Conservation (phyloP, 1,140 invertebrate genomes). For the Mercenaria mercenaria region DNA sequence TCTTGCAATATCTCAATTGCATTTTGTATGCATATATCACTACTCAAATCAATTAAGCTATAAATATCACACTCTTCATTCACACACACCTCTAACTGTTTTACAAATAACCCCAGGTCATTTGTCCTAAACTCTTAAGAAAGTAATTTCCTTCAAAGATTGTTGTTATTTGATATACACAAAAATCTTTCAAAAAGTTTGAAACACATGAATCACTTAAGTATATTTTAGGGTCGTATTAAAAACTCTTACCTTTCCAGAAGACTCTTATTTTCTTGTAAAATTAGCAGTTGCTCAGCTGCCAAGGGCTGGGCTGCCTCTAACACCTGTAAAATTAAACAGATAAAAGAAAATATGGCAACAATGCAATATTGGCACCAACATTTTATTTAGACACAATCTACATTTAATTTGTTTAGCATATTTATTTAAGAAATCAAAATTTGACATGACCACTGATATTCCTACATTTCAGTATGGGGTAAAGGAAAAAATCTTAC, state of each 20-base stretch:
- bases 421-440: too few species aligned
- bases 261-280: slow-evolving; percentile 84
- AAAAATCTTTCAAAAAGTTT: not conserved
- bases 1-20: too few species aligned
- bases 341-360: not conserved
- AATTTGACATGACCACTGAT: too few species aligned
- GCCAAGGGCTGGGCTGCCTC: slow-evolving; percentile 86
- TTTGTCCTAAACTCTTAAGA: too few species aligned
- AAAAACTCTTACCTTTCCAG: not conserved
- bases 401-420: too few species aligned
- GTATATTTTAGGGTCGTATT: not conserved
- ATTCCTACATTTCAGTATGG: too few species aligned
- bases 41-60: too few species aligned
- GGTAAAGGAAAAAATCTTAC: too few species aligned
- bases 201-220: not conserved
- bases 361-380: too few species aligned
- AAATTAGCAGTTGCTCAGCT: slow-evolving; percentile 87
- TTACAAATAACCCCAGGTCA: not conserved
- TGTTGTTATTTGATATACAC: not conserved
- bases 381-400: too few species aligned
- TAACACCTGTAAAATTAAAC: slow-evolving; percentile 83
- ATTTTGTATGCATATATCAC: too few species aligned
- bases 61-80: not conserved
- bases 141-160: not conserved
- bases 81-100: too few species aligned